These are phyloP conservation scores for Scolopax rusticola DNA, from an alignment of 2,797 vertebrate species.

Conservation along the genomic window DNA sequence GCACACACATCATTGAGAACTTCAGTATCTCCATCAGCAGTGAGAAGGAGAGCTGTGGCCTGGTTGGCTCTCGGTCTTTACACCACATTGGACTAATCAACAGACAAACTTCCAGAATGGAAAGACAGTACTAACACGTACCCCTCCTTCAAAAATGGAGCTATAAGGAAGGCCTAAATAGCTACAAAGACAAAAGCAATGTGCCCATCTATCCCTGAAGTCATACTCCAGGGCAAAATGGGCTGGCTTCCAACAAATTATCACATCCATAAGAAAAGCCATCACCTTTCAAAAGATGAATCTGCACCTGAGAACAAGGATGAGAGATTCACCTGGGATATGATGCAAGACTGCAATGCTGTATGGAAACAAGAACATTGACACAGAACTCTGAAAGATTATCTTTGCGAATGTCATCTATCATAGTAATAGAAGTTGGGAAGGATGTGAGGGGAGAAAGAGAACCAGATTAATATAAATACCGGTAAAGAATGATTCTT, in stretches of 20 bases:
- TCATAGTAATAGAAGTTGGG: not conserved
- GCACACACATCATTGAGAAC: accelerated
- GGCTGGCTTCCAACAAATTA: not conserved
- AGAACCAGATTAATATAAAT: not conserved
- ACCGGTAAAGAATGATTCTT: not conserved
- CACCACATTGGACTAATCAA: not conserved
- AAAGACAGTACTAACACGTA: not conserved
- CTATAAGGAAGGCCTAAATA: not conserved
- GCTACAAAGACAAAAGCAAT: not conserved
- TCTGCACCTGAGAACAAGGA: not conserved
- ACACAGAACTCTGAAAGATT: not conserved
- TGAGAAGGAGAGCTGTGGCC: not conserved
- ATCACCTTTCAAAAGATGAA: not conserved
- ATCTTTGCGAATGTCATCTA: not conserved
- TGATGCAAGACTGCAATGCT: not conserved
- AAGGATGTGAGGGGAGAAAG: not conserved
- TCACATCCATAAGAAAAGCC: not conserved
- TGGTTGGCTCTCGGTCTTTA: not conserved
- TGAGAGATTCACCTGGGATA: not conserved
- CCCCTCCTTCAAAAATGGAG: not conserved
- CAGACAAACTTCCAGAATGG: not conserved
- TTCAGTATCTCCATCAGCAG: not conserved
- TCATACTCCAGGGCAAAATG: not conserved
- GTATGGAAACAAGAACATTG: not conserved
- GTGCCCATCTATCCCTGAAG: not conserved